Base-by-base conservation (phyloP, 2,888 invertebrate genomes). In the Cryptophagus acutangulus region DNA sequence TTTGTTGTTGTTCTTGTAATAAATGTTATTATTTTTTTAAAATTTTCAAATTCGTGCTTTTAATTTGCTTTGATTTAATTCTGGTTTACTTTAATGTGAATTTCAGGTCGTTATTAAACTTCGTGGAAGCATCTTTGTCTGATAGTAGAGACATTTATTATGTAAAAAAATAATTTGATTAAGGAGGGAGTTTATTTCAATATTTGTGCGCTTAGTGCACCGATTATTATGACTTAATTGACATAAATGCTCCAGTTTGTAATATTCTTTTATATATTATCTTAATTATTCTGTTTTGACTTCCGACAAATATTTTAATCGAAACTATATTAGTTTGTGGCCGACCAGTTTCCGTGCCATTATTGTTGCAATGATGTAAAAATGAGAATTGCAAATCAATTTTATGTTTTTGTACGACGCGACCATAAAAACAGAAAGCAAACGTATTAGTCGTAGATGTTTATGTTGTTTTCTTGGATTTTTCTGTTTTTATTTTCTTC, bases 101-200 rank as follows among this genome's bases (percentile, higher is more conserved):
- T 63, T 63, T 62, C 63, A 63, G 63, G 63, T 61, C 63, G 62
- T 58, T 63, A 61, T 59, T 63, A 61, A 46, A 40, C 53, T 51
- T 38, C 49, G 49, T 53, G 55, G 55, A 52, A 48, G 51, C 46
- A 47, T n/a, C 57, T 49, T 43, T 49, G 43, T 54, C 43, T 53
- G 47, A 45, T 40, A 45, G 36, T 47, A 45, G 47, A 49, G 42
- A 49, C 41, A 49, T 49, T 31, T 9, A 37, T 26, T 40, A 38
- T 42, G 40, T 45, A 47, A 45, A 36, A 46, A 38, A 38, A 38
- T 3, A 31, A 15, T 31, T 10, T 20, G 6, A n/a, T 8, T 8
- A 20, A 20, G 24, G n/a, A 14, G 37, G 42, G 46, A 41, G 45
- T 52, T 49, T 48, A 48, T 43, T 40, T 41, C 40, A 8, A 31